Evolutionary conservation across 2,888 invertebrate species (phyloP).

Genomic region (Cephonodes hylas): DNA sequence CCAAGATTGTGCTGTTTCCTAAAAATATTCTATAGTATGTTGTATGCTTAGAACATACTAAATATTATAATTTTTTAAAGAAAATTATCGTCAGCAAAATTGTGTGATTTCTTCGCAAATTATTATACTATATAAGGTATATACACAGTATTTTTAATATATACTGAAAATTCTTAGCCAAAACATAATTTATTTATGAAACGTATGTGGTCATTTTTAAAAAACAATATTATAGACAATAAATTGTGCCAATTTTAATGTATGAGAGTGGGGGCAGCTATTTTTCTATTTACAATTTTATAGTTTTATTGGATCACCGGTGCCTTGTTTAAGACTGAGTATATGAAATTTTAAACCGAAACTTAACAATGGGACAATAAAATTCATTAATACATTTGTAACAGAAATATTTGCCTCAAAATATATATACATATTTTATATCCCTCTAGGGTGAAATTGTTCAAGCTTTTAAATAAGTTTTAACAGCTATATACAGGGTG

Average conservation of each 20-base stretch:
- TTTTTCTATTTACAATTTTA: conserved; percentile 26
- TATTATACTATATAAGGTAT: neutral
- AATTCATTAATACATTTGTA: no score
- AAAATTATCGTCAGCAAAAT: neutral
- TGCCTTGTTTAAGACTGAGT: conserved; percentile 70
- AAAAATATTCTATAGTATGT: neutral
- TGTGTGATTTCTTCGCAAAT: neutral
- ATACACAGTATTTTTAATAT: neutral
- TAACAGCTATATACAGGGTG: no score
- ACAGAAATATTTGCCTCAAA: no score
- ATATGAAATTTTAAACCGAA: conserved; percentile 30
- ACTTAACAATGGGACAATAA: conserved; percentile 2
- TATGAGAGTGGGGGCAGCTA: conserved; percentile 33
- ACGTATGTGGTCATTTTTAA: neutral
- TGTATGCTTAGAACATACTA: neutral
- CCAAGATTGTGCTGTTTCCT: neutral
- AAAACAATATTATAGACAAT: neutral
- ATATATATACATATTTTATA: no score
- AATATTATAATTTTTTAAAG: neutral
- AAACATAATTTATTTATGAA: conserved; percentile 18
- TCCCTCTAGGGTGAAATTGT: neutral
- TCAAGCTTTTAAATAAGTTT: no score
- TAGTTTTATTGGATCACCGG: conserved; percentile 47
- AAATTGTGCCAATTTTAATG: neutral
- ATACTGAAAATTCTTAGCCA: conserved; percentile 10